A percentile compares a stretch with the other conserved stretches of the same genome.
Evolutionary conservation across 2,113 vertebrate species (phyloP).

Genomic region (Jaculus jaculus): DNA sequence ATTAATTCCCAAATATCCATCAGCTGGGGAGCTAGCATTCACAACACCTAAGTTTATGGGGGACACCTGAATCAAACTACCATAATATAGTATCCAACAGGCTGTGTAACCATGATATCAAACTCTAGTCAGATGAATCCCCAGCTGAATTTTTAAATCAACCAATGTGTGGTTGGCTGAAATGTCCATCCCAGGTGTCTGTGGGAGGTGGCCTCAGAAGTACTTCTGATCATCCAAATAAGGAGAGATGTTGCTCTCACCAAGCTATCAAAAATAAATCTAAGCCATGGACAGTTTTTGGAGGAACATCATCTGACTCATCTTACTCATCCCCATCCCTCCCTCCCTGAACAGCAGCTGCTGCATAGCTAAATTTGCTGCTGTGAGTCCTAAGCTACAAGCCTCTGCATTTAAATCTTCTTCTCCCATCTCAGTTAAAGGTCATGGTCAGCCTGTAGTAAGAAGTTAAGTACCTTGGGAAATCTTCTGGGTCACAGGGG

Average conservation of each 20-base stretch:
- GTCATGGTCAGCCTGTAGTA: slow-evolving; percentile 70
- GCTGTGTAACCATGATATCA: neutral
- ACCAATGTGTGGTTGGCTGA: neutral
- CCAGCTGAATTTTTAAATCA: slow-evolving; percentile 54
- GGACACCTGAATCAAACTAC: no score
- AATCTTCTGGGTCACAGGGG: slow-evolving; percentile 72
- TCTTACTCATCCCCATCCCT: neutral
- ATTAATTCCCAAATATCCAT: no score
- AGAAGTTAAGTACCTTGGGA: slow-evolving; percentile 78
- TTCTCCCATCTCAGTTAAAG: slow-evolving; percentile 64
- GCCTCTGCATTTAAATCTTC: slow-evolving; percentile 75
- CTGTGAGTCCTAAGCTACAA: slow-evolving; percentile 60
- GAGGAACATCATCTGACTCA: neutral
- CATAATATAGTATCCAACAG: neutral
- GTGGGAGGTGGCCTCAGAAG: neutral
- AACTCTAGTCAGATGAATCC: neutral
- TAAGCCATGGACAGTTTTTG: slow-evolving; percentile 18
- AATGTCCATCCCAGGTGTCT: neutral
- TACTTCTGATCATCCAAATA: slow-evolving; percentile 37
- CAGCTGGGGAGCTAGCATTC: no score
- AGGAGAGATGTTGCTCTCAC: slow-evolving; percentile 51
- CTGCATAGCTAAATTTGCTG: neutral
- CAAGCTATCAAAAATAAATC: slow-evolving; percentile 56
- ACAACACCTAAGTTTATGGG: no score
- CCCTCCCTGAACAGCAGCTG: slow-evolving; percentile 2